Percentiles rank a stretch among this genome's conserved stretches.
These are phyloP conservation scores for Ctenochaetus hawaiiensis DNA, from an alignment of 2,797 vertebrate species.

Conservation along the genomic window DNA sequence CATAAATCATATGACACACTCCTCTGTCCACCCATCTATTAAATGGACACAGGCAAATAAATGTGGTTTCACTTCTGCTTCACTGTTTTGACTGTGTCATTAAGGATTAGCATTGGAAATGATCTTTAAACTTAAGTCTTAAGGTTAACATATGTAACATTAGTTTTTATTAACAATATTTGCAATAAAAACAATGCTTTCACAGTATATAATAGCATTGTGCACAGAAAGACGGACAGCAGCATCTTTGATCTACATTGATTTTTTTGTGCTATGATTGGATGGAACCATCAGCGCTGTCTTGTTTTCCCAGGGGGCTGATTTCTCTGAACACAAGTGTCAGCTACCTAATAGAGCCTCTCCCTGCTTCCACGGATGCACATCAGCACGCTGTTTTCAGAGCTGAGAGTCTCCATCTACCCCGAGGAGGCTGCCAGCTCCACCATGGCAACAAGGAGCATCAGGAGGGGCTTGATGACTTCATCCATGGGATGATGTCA, in stretches of 20 bases:
- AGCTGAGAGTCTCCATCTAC: slow-evolving; percentile 86
- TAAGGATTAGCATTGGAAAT: not conserved
- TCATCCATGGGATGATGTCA: slow-evolving; percentile 79
- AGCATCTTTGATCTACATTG: not conserved
- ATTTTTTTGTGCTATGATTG: slow-evolving; percentile 16
- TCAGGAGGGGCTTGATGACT: slow-evolving; percentile 63
- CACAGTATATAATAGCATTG: not conserved
- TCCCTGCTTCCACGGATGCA: slow-evolving; percentile 72
- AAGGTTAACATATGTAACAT: not conserved
- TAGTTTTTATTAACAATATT: not conserved
- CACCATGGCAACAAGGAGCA: slow-evolving; percentile 58
- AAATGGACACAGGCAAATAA: not conserved
- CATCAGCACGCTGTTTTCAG: slow-evolving; percentile 90
- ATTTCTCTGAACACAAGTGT: slow-evolving; percentile 89
- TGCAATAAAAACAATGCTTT: not conserved
- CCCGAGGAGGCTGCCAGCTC: slow-evolving; percentile 86
- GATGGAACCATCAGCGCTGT: slow-evolving; percentile 51
- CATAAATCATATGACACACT: slow-evolving; percentile 41
- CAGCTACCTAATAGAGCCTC: slow-evolving; percentile 94
- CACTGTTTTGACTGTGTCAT: not conserved
- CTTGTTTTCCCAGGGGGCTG: slow-evolving; percentile 89
- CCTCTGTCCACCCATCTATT: slow-evolving; percentile 20
- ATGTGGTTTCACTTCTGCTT: not conserved
- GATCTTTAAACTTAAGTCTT: not conserved
- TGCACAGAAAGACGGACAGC: slow-evolving; percentile 2